Evolutionary conservation across 2,113 vertebrate species (phyloP), one percentile per base, ranked within the genome.

Genomic region (Trichechus manatus): DNA sequence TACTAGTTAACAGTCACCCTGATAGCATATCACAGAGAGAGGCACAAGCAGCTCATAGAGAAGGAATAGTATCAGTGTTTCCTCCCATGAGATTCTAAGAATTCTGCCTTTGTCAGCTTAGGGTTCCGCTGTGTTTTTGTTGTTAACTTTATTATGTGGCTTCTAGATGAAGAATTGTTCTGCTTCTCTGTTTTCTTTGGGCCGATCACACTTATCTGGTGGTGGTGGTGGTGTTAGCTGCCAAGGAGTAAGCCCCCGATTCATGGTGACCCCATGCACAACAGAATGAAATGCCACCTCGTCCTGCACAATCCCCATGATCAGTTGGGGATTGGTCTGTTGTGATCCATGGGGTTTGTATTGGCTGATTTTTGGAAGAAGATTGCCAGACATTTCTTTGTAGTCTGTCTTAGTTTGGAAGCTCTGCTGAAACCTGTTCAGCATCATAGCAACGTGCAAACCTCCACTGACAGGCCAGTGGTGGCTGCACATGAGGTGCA

Each of bases 1-100:
- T 98, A 91, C 81, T 42, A 81, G 92, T 89, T 95, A 97, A 64
- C 82, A 97, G 93, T 87, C 93, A 79, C 83, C 56, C 91, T 92
- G 44, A 36, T 61, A 95, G 97, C 81, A 89, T 95, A 19, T 91
- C 88, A 23, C 85, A 95, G 29, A 66, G 87, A 79, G 47, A 20
- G 33, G 17, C 39, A 23, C 77, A 47, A 74, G 63, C 50, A 91
- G 9, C 64, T 93, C 68, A 29, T 77, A 50, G 61, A 89, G 91
- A 93, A 96, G 72, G 6, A 42, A 63, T 53, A 53, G 15, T n/a
- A 68, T 5, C 53, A 6, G 84, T 56, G 22, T 17, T 20, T 59
- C 50, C 39, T 78, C 27, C 36, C 25, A 1, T 80, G 82, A 66
- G 68, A 70, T 87, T 68, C 70, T 31, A 87, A 75, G 42, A 81